Percentiles rank a stretch among this genome's conserved stretches.
phyloP scores from a whole-genome alignment of 2,888 invertebrate species.

The Orthosia gothica region DNA sequence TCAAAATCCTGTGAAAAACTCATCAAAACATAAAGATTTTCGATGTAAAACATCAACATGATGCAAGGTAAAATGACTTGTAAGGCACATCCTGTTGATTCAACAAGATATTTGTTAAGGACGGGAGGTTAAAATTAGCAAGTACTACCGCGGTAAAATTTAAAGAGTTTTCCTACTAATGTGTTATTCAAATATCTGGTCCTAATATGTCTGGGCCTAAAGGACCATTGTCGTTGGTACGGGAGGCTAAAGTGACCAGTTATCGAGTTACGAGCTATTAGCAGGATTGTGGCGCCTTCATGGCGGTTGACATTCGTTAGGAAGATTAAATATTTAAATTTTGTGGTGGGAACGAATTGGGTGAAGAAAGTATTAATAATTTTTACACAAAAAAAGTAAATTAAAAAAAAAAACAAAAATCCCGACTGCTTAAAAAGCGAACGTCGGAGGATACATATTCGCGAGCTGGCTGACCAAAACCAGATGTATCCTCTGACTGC shows the following conservation, averaged over 20 bases:
- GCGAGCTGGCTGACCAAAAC: too few relatives aligned
- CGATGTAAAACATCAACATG: not conserved
- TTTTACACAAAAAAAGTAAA: too few relatives aligned
- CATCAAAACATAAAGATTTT: conserved; percentile 58
- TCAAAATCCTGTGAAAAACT: conserved; percentile 57
- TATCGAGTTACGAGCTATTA: conserved; percentile 66
- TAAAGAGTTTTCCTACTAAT: conserved; percentile 75
- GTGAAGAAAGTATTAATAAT: too few relatives aligned
- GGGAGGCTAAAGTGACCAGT: conserved; percentile 64
- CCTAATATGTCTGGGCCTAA: conserved; percentile 65
- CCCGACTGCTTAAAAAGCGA: too few relatives aligned
- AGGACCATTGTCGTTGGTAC: conserved; percentile 62
- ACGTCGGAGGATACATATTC: too few relatives aligned
- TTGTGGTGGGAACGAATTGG: conserved; percentile 13
- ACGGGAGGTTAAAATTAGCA: conserved; percentile 85
- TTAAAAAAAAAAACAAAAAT: too few relatives aligned
- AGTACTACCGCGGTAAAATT: conserved; percentile 86
- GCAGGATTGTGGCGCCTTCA: conserved; percentile 62
- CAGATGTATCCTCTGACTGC: too few relatives aligned
- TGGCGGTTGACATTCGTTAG: conserved; percentile 42
- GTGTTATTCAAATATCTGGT: conserved; percentile 60
- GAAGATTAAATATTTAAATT: conserved; percentile 15
- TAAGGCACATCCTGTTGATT: conserved; percentile 77
- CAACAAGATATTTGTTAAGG: conserved; percentile 84
- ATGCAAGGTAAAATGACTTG: conserved; percentile 64